Percentiles rank a stretch among this genome's conserved stretches.
Evolutionary conservation across 2,797 vertebrate species (phyloP).

Genomic region (Alfaro cultratus): DNA sequence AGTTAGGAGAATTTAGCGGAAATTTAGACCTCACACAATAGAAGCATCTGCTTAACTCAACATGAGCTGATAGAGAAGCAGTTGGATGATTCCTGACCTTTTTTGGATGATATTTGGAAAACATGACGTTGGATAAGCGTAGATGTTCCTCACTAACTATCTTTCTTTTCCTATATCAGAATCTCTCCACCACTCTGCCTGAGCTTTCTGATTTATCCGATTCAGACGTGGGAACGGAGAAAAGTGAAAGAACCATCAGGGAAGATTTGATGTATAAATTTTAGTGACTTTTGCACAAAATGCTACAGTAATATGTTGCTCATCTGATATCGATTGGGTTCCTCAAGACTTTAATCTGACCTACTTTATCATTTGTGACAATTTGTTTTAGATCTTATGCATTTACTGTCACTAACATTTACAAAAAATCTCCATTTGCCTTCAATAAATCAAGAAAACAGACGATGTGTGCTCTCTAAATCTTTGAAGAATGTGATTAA

Average conservation of each 20-base stretch:
- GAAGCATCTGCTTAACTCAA: neutral
- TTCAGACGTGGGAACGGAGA: neutral
- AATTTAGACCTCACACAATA: slow-evolving; percentile 1
- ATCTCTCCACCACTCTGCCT: neutral
- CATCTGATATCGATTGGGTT: neutral
- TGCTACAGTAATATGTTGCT: neutral
- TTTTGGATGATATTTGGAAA: neutral
- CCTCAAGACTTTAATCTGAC: neutral
- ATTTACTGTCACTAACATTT: neutral
- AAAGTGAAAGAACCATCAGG: neutral
- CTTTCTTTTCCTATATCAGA: neutral
- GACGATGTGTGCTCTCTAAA: neutral
- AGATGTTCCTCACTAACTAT: neutral
- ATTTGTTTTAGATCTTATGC: neutral
- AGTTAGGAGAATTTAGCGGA: neutral
- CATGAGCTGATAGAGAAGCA: neutral
- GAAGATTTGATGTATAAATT: too few relatives aligned
- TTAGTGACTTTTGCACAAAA: neutral
- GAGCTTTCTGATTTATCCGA: neutral
- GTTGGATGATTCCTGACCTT: neutral
- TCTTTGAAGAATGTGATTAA: neutral
- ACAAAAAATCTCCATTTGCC: neutral
- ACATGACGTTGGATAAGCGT: neutral
- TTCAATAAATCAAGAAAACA: neutral
- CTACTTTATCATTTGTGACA: neutral